These are phyloP conservation scores for Heterodera schachtii DNA, from an alignment of 1,140 invertebrate genomes.

Conservation along the genomic window DNA sequence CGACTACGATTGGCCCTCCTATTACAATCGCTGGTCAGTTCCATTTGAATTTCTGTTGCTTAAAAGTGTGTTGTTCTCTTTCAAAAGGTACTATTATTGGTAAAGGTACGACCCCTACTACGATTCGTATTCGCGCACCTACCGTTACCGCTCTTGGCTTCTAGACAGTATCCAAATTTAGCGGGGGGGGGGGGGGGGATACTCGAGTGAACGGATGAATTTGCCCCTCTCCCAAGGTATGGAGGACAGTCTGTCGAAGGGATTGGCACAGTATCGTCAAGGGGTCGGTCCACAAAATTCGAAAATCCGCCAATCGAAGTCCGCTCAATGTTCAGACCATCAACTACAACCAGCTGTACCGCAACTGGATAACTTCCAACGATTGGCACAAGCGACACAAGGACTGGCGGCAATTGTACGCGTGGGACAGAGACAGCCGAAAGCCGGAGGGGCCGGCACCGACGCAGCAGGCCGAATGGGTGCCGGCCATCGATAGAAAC, in stretches of 20 bases:
- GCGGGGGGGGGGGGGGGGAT: not conserved
- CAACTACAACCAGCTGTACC: slow-evolving; percentile 23
- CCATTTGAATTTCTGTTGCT: not conserved
- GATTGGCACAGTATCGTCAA: slow-evolving; percentile 23
- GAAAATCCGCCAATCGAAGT: too few relatives aligned
- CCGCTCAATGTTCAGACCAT: slow-evolving; percentile 16
- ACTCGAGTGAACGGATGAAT: not conserved
- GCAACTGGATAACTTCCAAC: slow-evolving; percentile 31
- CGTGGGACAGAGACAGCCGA: slow-evolving; percentile 10
- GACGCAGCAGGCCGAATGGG: slow-evolving; percentile 25
- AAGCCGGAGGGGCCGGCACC: slow-evolving; percentile 18
- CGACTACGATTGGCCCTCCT: slow-evolving; percentile 27
- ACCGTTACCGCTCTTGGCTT: slow-evolving; percentile 30
- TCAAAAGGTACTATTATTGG: not conserved
- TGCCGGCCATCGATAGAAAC: slow-evolving; percentile 28
- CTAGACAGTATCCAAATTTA: slow-evolving; percentile 26
- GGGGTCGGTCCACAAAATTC: slow-evolving; percentile 5
- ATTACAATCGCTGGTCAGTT: slow-evolving; percentile 7
- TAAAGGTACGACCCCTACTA: slow-evolving; percentile 29
- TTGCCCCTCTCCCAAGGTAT: slow-evolving; percentile 18
- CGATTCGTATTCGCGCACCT: slow-evolving; percentile 29
- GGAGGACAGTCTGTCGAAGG: slow-evolving; percentile 30
- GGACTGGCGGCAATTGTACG: slow-evolving; percentile 24
- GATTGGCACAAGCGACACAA: slow-evolving; percentile 29
- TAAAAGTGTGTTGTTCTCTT: not conserved